Base-by-base conservation (phyloP, 2,113 vertebrate species). In the Planiliza haematocheilus region DNA sequence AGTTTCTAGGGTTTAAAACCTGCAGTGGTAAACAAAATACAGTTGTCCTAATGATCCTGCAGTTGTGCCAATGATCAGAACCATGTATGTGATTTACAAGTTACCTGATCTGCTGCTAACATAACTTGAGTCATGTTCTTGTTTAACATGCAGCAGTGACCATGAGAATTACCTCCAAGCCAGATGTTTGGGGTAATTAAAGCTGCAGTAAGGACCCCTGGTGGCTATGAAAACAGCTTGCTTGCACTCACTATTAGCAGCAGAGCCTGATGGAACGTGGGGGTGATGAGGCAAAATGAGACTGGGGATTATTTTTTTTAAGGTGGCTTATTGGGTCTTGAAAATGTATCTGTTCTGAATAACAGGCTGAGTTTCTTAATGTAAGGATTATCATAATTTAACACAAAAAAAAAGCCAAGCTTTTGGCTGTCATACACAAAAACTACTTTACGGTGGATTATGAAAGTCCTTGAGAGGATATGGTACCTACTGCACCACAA, bases 331-430 rank as follows among this genome's bases (percentile, higher is more conserved):
- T 61, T 62, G 34, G 3, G n/a, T 79, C 16, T 53, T 69, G 43
- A 53, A 68, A 62, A 57, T 43, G 37, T 42, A 41, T 80, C 61
- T 69, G 68, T 64, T 77, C 68, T 45, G 77, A 67, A 76, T 67
- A 84, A 77, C 48, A 76, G 39, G 71, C 76, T 45, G 67, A 70
- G 45, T 70, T 81, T 82, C 57, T 62, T 59, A 71, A 74, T 56
- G 24, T 73, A 49, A 70, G 63, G 63, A 88, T 87, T 74, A 79
- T 34, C 1, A 21, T 39, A 81, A 68, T 37, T 10, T n/a, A 39
- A 70, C 24, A 42, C 24, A 24, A 24, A 38, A 34, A 24, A 62
- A 59, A 64, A 70, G 45, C 36, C 43, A 52, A 17, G 10, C 36
- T 58, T 69, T 43, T 41, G 67, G 73, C 62, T 67, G 38, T 9